A percentile compares a stretch with the other conserved stretches of the same genome.
Evolutionary conservation across 1,140 invertebrate species (phyloP).

Genomic region (Camponotus vicinus): DNA sequence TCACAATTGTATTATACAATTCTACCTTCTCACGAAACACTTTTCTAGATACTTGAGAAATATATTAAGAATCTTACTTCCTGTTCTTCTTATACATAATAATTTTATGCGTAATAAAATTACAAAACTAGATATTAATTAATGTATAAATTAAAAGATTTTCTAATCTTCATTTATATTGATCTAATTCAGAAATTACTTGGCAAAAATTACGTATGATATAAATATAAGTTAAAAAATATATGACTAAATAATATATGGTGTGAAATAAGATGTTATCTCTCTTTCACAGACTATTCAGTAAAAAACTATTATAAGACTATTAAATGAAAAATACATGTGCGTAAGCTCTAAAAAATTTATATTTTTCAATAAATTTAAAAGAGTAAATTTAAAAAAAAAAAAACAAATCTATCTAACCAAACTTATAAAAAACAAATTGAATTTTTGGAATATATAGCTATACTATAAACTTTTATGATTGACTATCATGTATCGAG

Average conservation of each 20-base stretch:
- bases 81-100: slow-evolving; percentile 14
- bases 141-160: background rate
- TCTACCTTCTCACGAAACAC: slow-evolving; percentile 48
- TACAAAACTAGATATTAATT: background rate
- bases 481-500: background rate
- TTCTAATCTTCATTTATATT: background rate
- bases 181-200: background rate
- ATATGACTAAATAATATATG: background rate
- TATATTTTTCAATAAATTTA: background rate
- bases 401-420: background rate
- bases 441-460: background rate
- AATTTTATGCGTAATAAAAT: background rate
- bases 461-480: background rate
- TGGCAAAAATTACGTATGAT: background rate
- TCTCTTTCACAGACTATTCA: background rate
- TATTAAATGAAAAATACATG: background rate
- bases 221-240: background rate
- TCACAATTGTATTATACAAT: slow-evolving; percentile 48
- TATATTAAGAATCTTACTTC: slow-evolving; percentile 24
- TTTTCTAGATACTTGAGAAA: slow-evolving; percentile 41
- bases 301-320: too few relatives aligned
- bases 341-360: background rate
- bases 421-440: background rate
- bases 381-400: background rate
- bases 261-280: background rate